Percentiles rank a stretch among this genome's conserved stretches.
Conservation (phyloP, 2,888 invertebrate genomes). For the Drosophila formosana region DNA sequence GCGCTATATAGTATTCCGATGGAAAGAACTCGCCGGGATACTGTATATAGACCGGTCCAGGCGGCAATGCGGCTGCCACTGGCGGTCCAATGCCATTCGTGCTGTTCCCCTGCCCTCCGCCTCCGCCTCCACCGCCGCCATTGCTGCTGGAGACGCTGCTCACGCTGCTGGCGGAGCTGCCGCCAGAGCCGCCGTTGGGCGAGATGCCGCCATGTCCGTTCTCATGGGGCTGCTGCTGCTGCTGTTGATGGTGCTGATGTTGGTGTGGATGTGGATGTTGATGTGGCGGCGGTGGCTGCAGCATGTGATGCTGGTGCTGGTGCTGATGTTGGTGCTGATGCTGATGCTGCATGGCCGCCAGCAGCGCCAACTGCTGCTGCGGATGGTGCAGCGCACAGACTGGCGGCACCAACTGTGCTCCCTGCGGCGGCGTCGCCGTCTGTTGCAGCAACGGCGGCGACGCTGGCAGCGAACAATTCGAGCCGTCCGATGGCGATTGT, state of each 20-base stretch:
- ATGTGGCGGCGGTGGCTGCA: conserved; percentile 43
- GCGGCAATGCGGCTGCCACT: conserved; percentile 67
- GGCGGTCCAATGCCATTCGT: conserved; percentile 74
- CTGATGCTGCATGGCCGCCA: conserved; percentile 83
- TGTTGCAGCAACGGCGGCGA: conserved; percentile 84
- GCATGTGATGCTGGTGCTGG: conserved; percentile 70
- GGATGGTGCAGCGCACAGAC: conserved; percentile 83
- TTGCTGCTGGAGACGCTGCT: conserved; percentile 73
- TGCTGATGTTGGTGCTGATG: conserved; percentile 60
- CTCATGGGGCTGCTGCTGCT: conserved; percentile 59
- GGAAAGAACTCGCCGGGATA: conserved; percentile 85
- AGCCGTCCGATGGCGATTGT: conserved; percentile 81
- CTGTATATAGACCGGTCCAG: conserved; percentile 83
- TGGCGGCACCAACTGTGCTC: conserved; percentile 82
- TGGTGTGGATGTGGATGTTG: conserved; percentile 36
- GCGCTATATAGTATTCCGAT: conserved; percentile 84
- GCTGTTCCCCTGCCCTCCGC: conserved; percentile 62
- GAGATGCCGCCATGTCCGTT: conserved; percentile 71
- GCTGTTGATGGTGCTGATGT: conserved; percentile 34
- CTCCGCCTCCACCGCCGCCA: conserved; percentile 55
- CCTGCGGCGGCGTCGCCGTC: conserved; percentile 80
- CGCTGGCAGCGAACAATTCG: conserved; percentile 78
- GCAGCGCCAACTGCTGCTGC: conserved; percentile 82
- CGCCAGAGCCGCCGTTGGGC: conserved; percentile 60
- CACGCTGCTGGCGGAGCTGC: conserved; percentile 75